These are phyloP conservation scores for Trinectes maculatus DNA, from an alignment of 2,113 vertebrate species.

Conservation along the genomic window DNA sequence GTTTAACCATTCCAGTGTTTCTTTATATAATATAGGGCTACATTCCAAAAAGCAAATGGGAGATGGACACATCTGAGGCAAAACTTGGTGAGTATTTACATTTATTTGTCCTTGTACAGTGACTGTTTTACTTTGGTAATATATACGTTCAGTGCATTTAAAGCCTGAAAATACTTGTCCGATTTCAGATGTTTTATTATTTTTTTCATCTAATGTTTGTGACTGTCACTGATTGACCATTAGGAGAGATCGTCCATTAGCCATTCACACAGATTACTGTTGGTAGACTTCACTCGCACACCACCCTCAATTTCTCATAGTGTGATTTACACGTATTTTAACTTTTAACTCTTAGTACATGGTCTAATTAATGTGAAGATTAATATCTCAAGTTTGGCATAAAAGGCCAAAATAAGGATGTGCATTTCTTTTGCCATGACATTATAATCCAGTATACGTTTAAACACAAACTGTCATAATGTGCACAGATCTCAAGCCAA, in stretches of 20 bases:
- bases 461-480: neutral
- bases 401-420: neutral
- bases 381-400: too few relatives aligned
- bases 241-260: neutral
- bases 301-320: neutral
- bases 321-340: too few relatives aligned
- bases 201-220: neutral
- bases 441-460: neutral
- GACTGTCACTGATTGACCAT: neutral
- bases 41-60: constrained; percentile 99
- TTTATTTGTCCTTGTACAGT: constrained; percentile 9
- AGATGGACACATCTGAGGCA: constrained; percentile 99
- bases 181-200: neutral
- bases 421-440: neutral
- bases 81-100: constrained; percentile 94
- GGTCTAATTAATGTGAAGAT: too few relatives aligned
- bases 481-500: too few relatives aligned
- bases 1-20: constrained; percentile 96
- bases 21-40: constrained; percentile 98
- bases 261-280: neutral
- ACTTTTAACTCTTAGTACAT: too few relatives aligned
- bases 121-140: neutral
- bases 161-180: neutral
- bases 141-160: neutral
- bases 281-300: neutral